Conservation (phyloP, 2,888 invertebrate species). For the Luperina nickerlii region DNA sequence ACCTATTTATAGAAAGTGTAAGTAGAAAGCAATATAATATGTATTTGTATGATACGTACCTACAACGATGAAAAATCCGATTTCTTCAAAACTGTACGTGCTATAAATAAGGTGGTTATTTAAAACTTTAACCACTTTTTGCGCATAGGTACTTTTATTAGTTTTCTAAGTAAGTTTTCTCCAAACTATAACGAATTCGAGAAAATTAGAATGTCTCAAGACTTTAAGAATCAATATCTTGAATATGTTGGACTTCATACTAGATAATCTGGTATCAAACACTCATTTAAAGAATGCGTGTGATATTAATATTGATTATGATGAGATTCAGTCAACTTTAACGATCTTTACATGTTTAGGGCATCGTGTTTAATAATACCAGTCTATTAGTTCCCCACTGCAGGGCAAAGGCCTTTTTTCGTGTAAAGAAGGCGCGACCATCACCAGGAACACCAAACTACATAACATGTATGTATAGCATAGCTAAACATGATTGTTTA, state of each 20-base stretch:
- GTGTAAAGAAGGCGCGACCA: background rate
- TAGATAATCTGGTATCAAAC: background rate
- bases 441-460: background rate
- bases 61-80: background rate
- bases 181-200: background rate
- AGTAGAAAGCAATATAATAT: background rate
- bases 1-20: background rate
- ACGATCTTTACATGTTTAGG: conserved; percentile 16
- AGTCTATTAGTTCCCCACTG: background rate
- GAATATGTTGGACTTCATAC: background rate
- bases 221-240: background rate
- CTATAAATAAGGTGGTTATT: background rate
- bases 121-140: background rate
- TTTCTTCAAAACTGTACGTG: background rate
- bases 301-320: background rate
- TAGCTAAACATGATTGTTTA: background rate
- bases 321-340: background rate
- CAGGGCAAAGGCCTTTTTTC: background rate
- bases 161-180: background rate
- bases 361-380: conserved; percentile 8
- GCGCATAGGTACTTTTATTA: no score
- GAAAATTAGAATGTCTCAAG: background rate
- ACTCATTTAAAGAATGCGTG: background rate
- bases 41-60: background rate
- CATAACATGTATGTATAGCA: background rate